Base-by-base conservation (phyloP, 2,113 vertebrate genomes). In the Bubo bubo region DNA sequence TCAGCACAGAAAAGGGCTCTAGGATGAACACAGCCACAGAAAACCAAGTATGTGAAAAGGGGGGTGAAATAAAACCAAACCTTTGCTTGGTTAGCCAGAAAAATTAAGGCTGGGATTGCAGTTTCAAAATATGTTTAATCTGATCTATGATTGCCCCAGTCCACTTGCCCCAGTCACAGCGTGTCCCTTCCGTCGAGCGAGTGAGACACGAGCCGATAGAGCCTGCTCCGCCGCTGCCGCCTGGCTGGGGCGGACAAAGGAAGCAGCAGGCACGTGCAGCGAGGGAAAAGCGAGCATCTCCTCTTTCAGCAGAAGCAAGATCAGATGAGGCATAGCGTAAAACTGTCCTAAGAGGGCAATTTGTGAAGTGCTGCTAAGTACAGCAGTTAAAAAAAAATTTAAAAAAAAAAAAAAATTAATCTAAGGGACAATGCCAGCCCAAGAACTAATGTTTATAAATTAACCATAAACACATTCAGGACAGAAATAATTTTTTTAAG, bases 161-260 rank as follows among this genome's bases (percentile, higher is more conserved):
- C 37, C n/a, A 50, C n/a, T 22, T 47, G 35, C 32, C 28, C 30
- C 47, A 53, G 32, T 39, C 34, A 30, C 55, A 35, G 30, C 13
- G 3, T 2, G 9, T 18, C 68, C 37, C 3, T 79, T 3, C 22
- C 0, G 0, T 3, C 13, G 14, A 32, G 22, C 0, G 0, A 37
- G 21, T 4, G 16, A 71, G 6, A n/a, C 18, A 32, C 1, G 5
- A 85, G 41, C 37, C 0, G 6, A 8, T 16, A 7, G 14, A 83
- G 72, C 28, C 87, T 4, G 0, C 17, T 10, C 26, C 19, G 49
- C 49, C 68, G 32, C 66, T 60, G 45, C 7, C 5, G 37, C 72
- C 16, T 0, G 3, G 14, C 52, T 14, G 16, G 14, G 6, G 0
- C 35, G 27, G 58, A 21, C 56, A 45, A 67, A 72, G 45, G 45